These are phyloP conservation scores for Corvus cornix DNA, from an alignment of 2,113 vertebrate species.

Conservation along the genomic window DNA sequence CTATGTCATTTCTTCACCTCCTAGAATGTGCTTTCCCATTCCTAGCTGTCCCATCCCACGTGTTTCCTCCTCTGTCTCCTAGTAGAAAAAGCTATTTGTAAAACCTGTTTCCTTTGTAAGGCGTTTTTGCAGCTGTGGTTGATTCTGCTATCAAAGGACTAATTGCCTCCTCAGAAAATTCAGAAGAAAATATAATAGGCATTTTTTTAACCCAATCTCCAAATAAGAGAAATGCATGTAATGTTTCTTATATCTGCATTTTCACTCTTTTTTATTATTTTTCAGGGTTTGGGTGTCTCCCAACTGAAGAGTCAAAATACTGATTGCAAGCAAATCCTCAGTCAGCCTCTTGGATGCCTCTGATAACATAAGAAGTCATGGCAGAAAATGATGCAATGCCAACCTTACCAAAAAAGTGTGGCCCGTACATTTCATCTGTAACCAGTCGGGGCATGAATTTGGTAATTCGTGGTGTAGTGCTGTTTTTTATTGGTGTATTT, in stretches of 20 bases:
- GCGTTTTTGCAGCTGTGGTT: neutral
- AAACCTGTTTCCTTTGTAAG: neutral
- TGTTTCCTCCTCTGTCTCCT: neutral
- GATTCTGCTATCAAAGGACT: conserved; percentile 1
- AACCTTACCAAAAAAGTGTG: conserved; percentile 66
- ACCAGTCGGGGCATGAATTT: conserved; percentile 87
- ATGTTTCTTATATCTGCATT: neutral
- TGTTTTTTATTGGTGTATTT: conserved; percentile 93
- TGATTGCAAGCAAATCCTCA: neutral
- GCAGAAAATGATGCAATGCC: conserved; percentile 71
- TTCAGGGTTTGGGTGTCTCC: conserved; percentile 68
- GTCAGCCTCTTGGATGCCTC: conserved; percentile 33
- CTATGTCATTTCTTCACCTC: neutral
- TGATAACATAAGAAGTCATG: conserved; percentile 74
- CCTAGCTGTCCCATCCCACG: neutral
- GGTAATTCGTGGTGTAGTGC: conserved; percentile 85
- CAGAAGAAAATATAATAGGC: neutral
- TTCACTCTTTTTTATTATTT: conserved; percentile 28
- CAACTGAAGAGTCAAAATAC: conserved; percentile 36
- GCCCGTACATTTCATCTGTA: conserved; percentile 85
- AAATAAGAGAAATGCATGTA: neutral
- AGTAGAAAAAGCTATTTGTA: neutral
- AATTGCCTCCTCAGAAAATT: neutral
- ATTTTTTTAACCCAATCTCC: neutral
- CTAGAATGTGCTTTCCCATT: neutral